Conservation (phyloP, 2,797 vertebrate species). For the Pseudochirops corinnae region DNA sequence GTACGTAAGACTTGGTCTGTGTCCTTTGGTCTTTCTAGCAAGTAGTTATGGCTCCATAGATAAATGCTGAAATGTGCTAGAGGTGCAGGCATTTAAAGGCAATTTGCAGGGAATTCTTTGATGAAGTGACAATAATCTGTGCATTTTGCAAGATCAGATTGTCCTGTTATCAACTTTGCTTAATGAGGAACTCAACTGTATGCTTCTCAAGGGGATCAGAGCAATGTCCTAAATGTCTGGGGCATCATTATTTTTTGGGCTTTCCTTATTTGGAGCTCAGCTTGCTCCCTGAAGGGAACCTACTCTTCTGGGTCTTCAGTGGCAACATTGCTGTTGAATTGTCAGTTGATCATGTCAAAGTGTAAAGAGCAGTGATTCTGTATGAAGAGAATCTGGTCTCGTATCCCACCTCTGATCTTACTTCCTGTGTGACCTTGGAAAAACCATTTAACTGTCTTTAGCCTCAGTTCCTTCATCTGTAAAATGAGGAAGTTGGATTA, state of each 20-base stretch:
- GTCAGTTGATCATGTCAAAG: background rate
- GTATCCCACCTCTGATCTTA: background rate
- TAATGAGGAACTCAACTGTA: fast-evolving
- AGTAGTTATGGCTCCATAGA: background rate
- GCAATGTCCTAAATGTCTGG: background rate
- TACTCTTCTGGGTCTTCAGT: conserved; percentile 1
- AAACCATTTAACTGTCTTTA: background rate
- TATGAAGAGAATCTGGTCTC: background rate
- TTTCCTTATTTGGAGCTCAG: background rate
- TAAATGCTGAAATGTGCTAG: background rate
- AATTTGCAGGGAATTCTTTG: conserved; percentile 20
- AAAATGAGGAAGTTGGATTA: background rate
- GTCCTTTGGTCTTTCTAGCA: conserved; percentile 43
- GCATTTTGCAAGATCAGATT: background rate
- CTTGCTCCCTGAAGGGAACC: background rate
- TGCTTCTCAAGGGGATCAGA: background rate
- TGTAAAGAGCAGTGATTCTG: background rate
- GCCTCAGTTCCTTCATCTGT: background rate
- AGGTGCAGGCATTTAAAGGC: conserved; percentile 9
- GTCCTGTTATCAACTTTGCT: background rate
- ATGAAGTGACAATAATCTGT: conserved; percentile 28
- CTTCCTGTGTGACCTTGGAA: background rate
- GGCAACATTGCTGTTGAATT: background rate
- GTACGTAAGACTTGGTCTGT: background rate
- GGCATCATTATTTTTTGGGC: background rate